A percentile compares a stretch with the other conserved stretches of the same genome.
Evolutionary conservation across 2,797 vertebrate genomes (phyloP).

Genomic region (Chelmon rostratus): DNA sequence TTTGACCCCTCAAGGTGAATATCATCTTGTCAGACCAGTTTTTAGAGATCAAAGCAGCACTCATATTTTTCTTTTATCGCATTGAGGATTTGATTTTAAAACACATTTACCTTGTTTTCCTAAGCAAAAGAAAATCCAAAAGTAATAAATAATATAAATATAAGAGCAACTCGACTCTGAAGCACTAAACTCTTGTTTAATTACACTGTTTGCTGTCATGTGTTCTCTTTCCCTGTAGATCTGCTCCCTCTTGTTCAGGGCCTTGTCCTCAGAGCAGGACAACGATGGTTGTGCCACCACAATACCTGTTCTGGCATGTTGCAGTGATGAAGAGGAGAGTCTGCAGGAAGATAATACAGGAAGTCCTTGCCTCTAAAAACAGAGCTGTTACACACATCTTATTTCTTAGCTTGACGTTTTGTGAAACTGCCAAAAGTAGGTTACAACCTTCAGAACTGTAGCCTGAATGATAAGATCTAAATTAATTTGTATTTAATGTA

Average conservation of each 20-base stretch:
- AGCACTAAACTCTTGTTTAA: background rate
- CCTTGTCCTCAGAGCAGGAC: conserved; percentile 78
- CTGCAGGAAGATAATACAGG: conserved; percentile 29
- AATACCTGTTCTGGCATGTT: conserved; percentile 82
- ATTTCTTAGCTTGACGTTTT: background rate
- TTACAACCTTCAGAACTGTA: background rate
- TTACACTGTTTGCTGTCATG: background rate
- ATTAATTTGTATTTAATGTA: background rate
- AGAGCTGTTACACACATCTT: background rate
- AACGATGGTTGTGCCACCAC: conserved; percentile 28
- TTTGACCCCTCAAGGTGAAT: background rate
- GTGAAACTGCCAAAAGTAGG: background rate
- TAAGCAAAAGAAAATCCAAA: background rate
- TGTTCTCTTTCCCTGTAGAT: conserved; percentile 79
- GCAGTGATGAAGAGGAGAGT: conserved; percentile 88
- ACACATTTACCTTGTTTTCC: background rate
- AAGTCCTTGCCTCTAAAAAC: conserved; percentile 33
- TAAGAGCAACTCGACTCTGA: background rate
- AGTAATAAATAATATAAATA: background rate
- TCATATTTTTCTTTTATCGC: background rate
- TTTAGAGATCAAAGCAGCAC: background rate
- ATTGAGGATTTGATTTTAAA: background rate
- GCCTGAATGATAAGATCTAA: background rate
- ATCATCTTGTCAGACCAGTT: background rate
- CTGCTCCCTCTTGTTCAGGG: conserved; percentile 91